phyloP scores from a whole-genome alignment of 2,797 vertebrate genomes.

The Mormyrus hasselquistii region DNA sequence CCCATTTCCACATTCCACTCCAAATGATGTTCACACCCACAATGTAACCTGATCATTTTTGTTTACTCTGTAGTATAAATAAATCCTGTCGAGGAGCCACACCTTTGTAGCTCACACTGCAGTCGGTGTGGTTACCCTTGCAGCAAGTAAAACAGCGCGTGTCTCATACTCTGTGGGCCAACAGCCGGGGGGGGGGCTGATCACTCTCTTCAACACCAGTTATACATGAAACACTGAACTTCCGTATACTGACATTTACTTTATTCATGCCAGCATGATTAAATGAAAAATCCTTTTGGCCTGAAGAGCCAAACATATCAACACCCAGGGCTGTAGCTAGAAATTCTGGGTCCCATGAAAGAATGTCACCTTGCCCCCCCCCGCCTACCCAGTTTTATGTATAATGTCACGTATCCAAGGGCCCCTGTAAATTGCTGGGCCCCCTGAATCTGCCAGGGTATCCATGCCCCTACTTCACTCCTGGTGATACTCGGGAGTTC shows the following conservation, averaged over 20 bases:
- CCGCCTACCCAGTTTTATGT: not conserved
- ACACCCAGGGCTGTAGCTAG: not conserved
- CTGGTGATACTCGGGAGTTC: not conserved
- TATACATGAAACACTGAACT: not conserved
- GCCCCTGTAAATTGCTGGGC: not conserved
- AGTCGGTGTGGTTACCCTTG: no score
- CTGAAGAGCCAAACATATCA: not conserved
- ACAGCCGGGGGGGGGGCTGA: no score
- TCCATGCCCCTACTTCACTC: not conserved
- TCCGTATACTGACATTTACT: not conserved
- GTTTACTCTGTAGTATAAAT: no score
- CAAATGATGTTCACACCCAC: no score
- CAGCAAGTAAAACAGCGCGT: no score
- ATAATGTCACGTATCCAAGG: not conserved
- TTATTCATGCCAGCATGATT: not conserved
- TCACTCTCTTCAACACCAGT: no score
- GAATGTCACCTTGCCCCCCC: not conserved
- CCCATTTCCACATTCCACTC: no score
- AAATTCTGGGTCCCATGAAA: not conserved
- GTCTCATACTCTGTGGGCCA: no score
- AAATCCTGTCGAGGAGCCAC: no score
- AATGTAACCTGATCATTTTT: no score
- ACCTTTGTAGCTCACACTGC: no score
- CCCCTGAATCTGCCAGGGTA: not conserved
- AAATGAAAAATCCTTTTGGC: not conserved